Conservation (phyloP, 2,113 vertebrate genomes). For the Pelecanoides urinatrix region DNA sequence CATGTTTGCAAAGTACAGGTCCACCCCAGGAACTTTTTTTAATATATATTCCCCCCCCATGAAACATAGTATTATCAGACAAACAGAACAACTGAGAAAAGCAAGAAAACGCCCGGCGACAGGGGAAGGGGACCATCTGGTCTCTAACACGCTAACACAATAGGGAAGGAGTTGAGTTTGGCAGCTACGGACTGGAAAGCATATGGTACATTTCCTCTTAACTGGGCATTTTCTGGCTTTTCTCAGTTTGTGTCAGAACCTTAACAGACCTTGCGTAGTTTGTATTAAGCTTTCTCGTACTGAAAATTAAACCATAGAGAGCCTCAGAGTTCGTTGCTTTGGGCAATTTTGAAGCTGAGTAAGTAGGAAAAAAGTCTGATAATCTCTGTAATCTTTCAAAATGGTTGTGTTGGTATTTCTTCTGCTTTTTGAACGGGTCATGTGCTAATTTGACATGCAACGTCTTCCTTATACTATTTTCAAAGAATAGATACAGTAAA, state of each 20-base stretch:
- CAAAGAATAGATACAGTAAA: background rate
- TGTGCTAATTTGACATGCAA: rapidly evolving
- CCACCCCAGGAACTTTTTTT: background rate
- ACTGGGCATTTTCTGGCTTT: background rate
- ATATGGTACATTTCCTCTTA: background rate
- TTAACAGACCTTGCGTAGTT: rapidly evolving
- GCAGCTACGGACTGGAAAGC: background rate
- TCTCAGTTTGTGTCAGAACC: background rate
- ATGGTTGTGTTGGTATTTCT: rapidly evolving
- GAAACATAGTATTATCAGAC: background rate
- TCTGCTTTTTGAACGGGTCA: background rate
- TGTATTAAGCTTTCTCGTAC: rapidly evolving
- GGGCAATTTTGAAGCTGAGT: background rate
- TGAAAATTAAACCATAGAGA: rapidly evolving
- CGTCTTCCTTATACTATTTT: background rate
- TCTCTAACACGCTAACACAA: background rate
- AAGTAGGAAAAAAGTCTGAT: background rate
- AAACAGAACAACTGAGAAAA: background rate
- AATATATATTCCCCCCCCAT: background rate
- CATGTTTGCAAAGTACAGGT: rapidly evolving
- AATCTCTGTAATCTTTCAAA: background rate
- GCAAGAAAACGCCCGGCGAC: background rate
- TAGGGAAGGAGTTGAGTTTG: background rate
- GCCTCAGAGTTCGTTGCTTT: rapidly evolving
- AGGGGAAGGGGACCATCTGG: conserved; percentile 6